These are phyloP conservation scores for Tetranychus piercei DNA, from an alignment of 2,888 invertebrate genomes.

Conservation along the genomic window DNA sequence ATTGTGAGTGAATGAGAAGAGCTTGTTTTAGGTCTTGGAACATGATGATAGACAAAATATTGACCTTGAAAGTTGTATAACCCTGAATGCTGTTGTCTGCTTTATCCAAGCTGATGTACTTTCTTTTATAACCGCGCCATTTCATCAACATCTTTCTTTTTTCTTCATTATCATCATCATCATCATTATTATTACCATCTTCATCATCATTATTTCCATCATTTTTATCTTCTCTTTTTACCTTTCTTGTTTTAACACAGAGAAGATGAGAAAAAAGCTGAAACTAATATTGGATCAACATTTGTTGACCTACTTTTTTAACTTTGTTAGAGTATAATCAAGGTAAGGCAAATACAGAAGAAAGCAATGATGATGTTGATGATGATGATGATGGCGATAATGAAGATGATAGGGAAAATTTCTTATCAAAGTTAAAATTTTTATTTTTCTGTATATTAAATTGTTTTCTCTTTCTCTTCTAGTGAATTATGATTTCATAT, in stretches of 20 bases:
- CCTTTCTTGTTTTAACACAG: too few relatives aligned
- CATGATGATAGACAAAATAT: not conserved
- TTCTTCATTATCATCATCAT: not conserved
- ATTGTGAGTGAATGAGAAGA: not conserved
- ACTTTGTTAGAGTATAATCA: too few relatives aligned
- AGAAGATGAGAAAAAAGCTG: too few relatives aligned
- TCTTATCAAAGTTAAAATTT: not conserved
- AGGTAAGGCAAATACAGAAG: too few relatives aligned
- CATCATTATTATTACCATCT: not conserved
- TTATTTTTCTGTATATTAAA: too few relatives aligned
- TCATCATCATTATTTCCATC: not conserved
- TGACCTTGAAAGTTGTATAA: slow-evolving; percentile 1
- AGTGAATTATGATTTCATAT: not conserved
- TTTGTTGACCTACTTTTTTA: too few relatives aligned
- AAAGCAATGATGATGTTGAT: too few relatives aligned
- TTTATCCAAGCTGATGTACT: not conserved
- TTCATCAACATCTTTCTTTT: not conserved
- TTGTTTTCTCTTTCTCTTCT: too few relatives aligned
- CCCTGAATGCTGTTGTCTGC: not conserved
- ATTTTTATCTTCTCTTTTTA: not conserved
- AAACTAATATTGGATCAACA: too few relatives aligned
- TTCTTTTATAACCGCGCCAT: not conserved
- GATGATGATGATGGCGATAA: not conserved
- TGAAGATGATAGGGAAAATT: not conserved
- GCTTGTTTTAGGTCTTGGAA: not conserved